phyloP scores from a whole-genome alignment of 2,888 invertebrate species.

The Leistus spinibarbis region DNA sequence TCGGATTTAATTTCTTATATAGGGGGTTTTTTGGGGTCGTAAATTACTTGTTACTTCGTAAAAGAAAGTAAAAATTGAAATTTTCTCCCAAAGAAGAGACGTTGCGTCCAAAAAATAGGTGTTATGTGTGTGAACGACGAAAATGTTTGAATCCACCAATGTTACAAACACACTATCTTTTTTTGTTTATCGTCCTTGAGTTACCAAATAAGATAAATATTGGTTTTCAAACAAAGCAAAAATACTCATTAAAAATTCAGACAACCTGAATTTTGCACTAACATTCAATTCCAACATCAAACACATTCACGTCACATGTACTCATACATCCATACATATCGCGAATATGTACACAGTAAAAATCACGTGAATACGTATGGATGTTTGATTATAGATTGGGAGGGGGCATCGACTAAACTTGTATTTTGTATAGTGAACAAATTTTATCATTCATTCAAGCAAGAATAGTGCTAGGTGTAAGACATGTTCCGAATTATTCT shows the following conservation, averaged over 20 bases:
- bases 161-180: no score
- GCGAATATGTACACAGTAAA: background rate
- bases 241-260: background rate
- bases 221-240: background rate
- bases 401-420: background rate
- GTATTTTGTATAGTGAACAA: background rate
- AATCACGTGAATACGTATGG: background rate
- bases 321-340: background rate
- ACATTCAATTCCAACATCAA: background rate
- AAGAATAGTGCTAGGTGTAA: background rate
- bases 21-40: no score
- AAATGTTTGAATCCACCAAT: no score
- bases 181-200: no score
- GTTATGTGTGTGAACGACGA: no score
- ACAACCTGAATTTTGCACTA: background rate
- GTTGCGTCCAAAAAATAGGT: no score
- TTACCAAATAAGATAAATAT: background rate
- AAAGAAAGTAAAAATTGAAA: no score
- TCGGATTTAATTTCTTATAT: no score
- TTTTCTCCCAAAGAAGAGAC: no score
- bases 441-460: background rate
- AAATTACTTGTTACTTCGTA: no score
- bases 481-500: background rate
- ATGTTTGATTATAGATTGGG: no score
- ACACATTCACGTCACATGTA: background rate